A percentile compares a stretch with the other conserved stretches of the same genome.
phyloP scores from a whole-genome alignment of 2,113 vertebrate genomes.

The Podarcis raffonei region DNA sequence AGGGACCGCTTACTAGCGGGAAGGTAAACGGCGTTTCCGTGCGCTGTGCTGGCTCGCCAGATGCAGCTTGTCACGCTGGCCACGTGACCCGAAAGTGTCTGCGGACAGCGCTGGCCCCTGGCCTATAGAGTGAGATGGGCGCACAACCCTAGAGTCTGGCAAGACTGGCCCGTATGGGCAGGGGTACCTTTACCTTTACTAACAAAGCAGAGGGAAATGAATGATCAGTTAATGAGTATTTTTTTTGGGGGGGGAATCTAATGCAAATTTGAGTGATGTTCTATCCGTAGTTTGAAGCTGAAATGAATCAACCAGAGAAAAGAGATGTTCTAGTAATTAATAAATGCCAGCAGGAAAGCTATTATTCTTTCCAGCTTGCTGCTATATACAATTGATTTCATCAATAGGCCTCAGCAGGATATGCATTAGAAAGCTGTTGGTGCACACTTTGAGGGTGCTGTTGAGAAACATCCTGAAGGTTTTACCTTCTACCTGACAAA shows the following conservation, averaged over 20 bases:
- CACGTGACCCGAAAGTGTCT: too few relatives aligned
- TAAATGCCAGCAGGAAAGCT: background rate
- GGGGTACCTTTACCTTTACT: too few relatives aligned
- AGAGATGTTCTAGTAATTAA: background rate
- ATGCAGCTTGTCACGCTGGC: too few relatives aligned
- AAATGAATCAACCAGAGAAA: background rate
- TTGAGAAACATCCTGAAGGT: background rate
- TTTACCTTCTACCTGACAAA: background rate
- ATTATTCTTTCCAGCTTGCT: background rate
- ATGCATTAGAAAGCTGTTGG: background rate
- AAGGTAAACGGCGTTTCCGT: too few relatives aligned
- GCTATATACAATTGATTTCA: constrained; percentile 13
- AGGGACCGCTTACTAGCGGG: too few relatives aligned
- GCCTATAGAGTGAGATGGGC: too few relatives aligned
- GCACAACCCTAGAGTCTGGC: too few relatives aligned
- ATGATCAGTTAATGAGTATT: background rate
- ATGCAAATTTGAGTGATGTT: background rate
- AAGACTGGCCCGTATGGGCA: too few relatives aligned
- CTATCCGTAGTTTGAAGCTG: background rate
- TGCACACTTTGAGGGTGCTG: background rate
- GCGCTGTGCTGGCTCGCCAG: too few relatives aligned
- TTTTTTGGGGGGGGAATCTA: background rate
- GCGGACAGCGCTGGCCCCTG: too few relatives aligned
- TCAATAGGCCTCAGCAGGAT: background rate
- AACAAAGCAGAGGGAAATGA: constrained; percentile 2